These are phyloP conservation scores for Pomatostomus ruficeps DNA, from an alignment of 2,113 vertebrate genomes.

Conservation along the genomic window DNA sequence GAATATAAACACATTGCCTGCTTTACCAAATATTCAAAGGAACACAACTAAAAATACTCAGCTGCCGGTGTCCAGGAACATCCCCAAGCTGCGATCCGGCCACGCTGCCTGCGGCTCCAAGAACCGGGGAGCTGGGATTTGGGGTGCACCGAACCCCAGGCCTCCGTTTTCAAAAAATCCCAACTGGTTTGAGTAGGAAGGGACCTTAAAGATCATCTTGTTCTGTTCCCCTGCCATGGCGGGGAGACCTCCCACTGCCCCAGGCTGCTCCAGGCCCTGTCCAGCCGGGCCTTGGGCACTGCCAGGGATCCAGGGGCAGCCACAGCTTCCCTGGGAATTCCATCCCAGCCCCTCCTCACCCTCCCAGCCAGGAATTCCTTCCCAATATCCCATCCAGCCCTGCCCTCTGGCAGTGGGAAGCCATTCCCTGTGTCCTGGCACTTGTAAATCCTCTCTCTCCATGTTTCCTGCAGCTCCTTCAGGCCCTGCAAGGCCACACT, in stretches of 20 bases:
- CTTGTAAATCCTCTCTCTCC: too few species aligned
- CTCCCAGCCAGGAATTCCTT: background rate
- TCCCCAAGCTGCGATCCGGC: background rate
- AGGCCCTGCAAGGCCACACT: background rate
- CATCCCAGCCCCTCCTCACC: background rate
- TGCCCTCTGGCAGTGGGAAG: background rate
- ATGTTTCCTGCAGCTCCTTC: background rate
- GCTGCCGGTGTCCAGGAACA: background rate
- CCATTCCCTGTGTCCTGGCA: background rate
- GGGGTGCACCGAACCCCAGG: background rate
- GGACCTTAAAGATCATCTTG: background rate
- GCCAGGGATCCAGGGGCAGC: background rate
- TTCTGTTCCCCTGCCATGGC: background rate
- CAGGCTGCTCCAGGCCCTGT: background rate
- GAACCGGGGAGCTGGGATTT: background rate
- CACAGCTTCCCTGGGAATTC: background rate
- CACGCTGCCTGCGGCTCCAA: background rate
- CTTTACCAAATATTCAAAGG: background rate
- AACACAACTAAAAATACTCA: background rate
- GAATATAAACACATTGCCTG: background rate
- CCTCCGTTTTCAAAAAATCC: background rate
- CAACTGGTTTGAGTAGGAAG: background rate
- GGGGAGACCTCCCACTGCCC: background rate
- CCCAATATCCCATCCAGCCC: fast-evolving
- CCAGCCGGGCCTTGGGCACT: background rate